Base-by-base conservation (phyloP, 1,140 invertebrate genomes). In the Anastrepha obliqua region DNA sequence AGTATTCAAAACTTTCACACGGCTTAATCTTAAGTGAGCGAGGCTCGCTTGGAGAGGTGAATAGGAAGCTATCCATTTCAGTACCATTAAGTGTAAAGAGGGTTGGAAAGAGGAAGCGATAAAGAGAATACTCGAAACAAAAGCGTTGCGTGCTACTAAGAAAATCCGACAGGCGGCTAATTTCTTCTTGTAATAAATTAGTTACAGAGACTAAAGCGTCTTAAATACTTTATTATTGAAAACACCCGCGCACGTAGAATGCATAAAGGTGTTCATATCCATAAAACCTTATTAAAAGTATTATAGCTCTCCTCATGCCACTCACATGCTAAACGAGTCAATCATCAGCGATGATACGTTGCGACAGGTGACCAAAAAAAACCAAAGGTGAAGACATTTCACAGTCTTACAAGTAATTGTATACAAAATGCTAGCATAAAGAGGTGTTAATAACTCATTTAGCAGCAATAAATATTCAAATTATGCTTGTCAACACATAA, bases 381-480 rank as follows among this genome's bases (percentile, higher is more conserved):
- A 70, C 9, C 20, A 70, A 70, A 20, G 9, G 39, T 11, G 20
- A 29, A 29, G 29, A 29, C 60, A 62, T 11, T 5, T 67, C 64
- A 20, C 5, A 2, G 64, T 39, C 74, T 47, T 81, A 51, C 29
- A 29, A 29, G 29, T 29, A 29, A 20, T 55, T 81, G 47, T 29
- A 51, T 55, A 55, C 9, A 55, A 55, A 81, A 74, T 47, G 29
- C 29, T 29, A 51, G 44, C 8, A 81, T 81, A 81, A 81, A 58
- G n/a, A 81, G 44, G 9, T 81, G 47, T 81, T 81, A 81, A 81
- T 55, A 81, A 81, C 74, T 81, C 17, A 55, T 81, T 81, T 81
- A 55, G 74, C 74, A 47, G 47, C 13, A 81, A 81, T 81, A 81
- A 81, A 81, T 55, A 55, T 81, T 81, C n/a, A 81, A 81, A 81